Evolutionary conservation across 2,797 vertebrate genomes (phyloP).

Genomic region (Natrix natrix): DNA sequence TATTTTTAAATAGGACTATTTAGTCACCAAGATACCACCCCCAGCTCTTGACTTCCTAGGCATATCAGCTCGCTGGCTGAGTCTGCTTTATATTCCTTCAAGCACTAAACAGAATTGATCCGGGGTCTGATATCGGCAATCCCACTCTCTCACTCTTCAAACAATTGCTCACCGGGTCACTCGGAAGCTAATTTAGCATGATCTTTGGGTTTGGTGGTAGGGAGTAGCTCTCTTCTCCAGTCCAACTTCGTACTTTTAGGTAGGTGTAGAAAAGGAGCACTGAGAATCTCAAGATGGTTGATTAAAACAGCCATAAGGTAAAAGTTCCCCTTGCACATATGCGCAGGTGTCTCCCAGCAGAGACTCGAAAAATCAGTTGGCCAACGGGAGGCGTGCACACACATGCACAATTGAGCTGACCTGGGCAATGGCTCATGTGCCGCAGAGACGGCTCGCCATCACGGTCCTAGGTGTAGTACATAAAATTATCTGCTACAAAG

Average conservation of each 20-base stretch:
- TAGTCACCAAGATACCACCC: background rate
- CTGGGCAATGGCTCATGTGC: too few relatives aligned
- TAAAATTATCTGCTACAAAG: too few relatives aligned
- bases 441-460: too few relatives aligned
- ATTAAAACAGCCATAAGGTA: background rate
- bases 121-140: background rate
- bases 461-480: too few relatives aligned
- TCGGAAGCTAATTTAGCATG: background rate
- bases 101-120: background rate
- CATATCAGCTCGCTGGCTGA: background rate
- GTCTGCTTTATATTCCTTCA: background rate
- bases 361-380: too few relatives aligned
- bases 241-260: background rate
- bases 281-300: background rate
- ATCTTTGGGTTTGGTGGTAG: background rate
- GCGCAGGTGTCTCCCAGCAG: too few relatives aligned
- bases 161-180: background rate
- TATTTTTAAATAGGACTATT: background rate
- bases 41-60: background rate
- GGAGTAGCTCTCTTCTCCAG: background rate
- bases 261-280: background rate
- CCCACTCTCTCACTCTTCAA: background rate
- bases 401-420: too few relatives aligned
- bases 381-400: too few relatives aligned
- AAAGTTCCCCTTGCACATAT: too few relatives aligned